Evolutionary conservation across 2,113 vertebrate genomes (phyloP), one percentile per base, ranked within the genome.

Genomic region (Anarhynchus alexandrinus): DNA sequence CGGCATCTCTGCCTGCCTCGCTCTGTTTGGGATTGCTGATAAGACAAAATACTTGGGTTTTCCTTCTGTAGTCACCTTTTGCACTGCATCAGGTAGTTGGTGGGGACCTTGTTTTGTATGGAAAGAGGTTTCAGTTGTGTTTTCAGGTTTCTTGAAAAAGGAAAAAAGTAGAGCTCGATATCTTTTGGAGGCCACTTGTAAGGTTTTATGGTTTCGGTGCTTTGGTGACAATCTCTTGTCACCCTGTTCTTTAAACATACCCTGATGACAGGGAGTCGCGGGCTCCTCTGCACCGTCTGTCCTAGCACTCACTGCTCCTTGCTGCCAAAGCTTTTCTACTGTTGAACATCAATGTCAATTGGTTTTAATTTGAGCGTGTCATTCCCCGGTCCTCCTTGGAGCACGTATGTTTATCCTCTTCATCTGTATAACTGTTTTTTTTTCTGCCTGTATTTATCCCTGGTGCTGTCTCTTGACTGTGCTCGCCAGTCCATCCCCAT

Each of bases 241-340:
- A 40, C 23, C 30, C 15, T 27, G 11, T 7, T 10, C 30, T 54
- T 74, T 12, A 49, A 1, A 64, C 38, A 9, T 2, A 9, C 11
- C 11, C 0, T 2, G 3, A 6, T 18, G 70, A n/a, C 1, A 6
- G 40, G 9, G n/a, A 12, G 38, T 7, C 12, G 2, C 2, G 15
- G 5, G 12, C 3, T 51, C 20, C 18, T 32, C 74, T 40, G 8
- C 17, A 3, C 29, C 3, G 0, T 22, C 57, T 25, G 8, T 61
- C 52, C 26, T 62, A 29, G 55, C 4, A 1, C 57, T 52, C 5
- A 1, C 36, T 34, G 34, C 13, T 65, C 36, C 47, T 32, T 0
- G 4, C 51, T n/a, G 16, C 40, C n/a, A 51, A 22, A 23, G 42
- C 32, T 55, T 38, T 84, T 23, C 29, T 79, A 0, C 15, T 4